Conservation (phyloP, 2,113 vertebrate genomes). For the Platycercus adscitus region DNA sequence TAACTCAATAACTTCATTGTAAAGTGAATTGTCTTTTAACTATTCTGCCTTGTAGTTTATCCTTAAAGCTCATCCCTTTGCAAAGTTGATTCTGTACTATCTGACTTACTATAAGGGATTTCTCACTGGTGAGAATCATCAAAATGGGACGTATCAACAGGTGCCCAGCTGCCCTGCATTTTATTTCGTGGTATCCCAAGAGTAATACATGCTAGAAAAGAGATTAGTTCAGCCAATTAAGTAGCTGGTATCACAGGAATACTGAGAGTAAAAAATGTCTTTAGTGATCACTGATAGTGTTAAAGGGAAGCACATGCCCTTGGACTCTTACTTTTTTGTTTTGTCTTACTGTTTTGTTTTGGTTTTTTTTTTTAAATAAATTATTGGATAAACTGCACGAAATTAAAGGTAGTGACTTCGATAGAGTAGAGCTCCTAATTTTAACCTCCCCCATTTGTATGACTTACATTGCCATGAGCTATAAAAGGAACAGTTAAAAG, state of each 20-base stretch:
- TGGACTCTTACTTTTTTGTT: not conserved
- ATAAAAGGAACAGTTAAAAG: not conserved
- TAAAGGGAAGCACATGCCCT: not conserved
- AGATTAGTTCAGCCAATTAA: not conserved
- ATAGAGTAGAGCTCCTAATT: not conserved
- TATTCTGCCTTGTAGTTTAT: not conserved
- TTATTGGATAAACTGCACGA: not conserved
- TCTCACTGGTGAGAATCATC: not conserved
- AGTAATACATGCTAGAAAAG: not conserved
- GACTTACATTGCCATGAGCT: not conserved
- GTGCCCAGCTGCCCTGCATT: not conserved
- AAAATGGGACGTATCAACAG: not conserved
- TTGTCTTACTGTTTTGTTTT: not conserved
- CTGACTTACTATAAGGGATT: not conserved
- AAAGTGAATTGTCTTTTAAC: not conserved
- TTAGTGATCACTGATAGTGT: not conserved
- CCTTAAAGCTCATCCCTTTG: accelerated
- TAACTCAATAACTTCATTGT: not conserved
- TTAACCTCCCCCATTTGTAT: not conserved
- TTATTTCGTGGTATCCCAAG: not conserved
- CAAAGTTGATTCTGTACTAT: not conserved
- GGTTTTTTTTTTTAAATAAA: not conserved
- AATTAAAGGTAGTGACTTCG: not conserved
- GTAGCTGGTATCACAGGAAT: not conserved
- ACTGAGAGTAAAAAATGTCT: not conserved